Percentiles rank a stretch among this genome's conserved stretches.
Conservation (phyloP, 2,113 vertebrate genomes). For the Cnemophilus loriae region DNA sequence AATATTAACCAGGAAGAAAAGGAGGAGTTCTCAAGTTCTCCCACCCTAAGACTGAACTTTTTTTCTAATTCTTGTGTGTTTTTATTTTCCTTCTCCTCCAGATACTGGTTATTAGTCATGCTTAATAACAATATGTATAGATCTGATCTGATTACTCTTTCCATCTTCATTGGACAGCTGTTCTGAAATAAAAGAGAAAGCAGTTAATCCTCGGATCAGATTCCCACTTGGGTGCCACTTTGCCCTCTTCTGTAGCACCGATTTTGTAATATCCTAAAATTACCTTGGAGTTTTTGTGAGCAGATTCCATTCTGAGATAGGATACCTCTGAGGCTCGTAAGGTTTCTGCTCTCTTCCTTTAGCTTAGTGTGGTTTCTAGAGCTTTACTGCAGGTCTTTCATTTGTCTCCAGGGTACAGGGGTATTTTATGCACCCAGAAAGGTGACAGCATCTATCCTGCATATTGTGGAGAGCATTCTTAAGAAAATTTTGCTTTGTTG, state of each 20-base stretch:
- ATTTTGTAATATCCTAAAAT: neutral
- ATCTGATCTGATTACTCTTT: neutral
- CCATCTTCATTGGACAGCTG: neutral
- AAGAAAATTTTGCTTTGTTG: neutral
- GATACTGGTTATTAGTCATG: neutral
- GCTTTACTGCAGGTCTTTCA: neutral
- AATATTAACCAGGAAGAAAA: neutral
- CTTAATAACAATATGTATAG: neutral
- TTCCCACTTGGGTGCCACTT: neutral
- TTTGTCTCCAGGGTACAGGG: neutral
- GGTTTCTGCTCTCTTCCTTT: neutral
- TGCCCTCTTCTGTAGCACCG: neutral
- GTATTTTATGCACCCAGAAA: neutral
- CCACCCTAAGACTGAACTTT: neutral
- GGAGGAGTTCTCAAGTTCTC: rapidly evolving
- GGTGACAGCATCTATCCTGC: neutral
- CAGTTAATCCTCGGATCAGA: neutral
- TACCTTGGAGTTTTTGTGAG: neutral
- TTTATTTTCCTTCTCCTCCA: neutral
- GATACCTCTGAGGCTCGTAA: neutral
- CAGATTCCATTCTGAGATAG: neutral
- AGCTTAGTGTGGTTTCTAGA: neutral
- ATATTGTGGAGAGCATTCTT: neutral
- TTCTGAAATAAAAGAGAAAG: neutral
- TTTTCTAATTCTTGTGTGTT: neutral